phyloP scores from a whole-genome alignment of 2,888 invertebrate species.

The Acleris laterana region DNA sequence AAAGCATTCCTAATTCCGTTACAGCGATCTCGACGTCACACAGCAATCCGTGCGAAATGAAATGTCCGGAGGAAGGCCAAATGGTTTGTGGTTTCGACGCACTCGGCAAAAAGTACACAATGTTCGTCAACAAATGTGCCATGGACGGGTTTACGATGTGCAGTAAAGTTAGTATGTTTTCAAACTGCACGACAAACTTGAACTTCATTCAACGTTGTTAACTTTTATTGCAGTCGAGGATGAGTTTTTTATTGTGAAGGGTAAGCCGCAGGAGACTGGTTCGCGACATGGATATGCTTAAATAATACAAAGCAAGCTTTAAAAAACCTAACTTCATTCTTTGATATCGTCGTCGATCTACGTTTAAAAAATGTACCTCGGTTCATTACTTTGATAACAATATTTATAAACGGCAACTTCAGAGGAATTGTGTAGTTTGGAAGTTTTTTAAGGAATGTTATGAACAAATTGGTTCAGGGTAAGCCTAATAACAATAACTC shows the following conservation, averaged over 20 bases:
- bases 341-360: too few relatives aligned
- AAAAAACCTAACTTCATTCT: too few relatives aligned
- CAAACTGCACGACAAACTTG: background rate
- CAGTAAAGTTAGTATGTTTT: slow-evolving; percentile 52
- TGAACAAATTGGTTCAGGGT: too few relatives aligned
- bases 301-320: too few relatives aligned
- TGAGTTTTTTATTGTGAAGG: background rate
- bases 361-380: too few relatives aligned
- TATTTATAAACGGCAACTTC: too few relatives aligned
- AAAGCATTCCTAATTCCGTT: slow-evolving; percentile 36
- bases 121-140: slow-evolving; percentile 63
- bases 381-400: too few relatives aligned
- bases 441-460: too few relatives aligned
- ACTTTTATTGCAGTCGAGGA: background rate
- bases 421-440: too few relatives aligned
- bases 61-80: slow-evolving; percentile 48
- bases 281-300: too few relatives aligned
- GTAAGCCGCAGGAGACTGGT: too few relatives aligned
- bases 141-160: slow-evolving; percentile 55
- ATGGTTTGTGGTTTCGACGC: slow-evolving; percentile 58
- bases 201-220: slow-evolving; percentile 1
- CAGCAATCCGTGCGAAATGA: slow-evolving; percentile 48
- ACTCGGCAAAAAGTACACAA: slow-evolving; percentile 50
- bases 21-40: slow-evolving; percentile 43
- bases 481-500: too few relatives aligned